Percentiles rank a stretch among this genome's conserved stretches.
phyloP scores from a whole-genome alignment of 2,113 vertebrate genomes.

The Arvicanthis niloticus region DNA sequence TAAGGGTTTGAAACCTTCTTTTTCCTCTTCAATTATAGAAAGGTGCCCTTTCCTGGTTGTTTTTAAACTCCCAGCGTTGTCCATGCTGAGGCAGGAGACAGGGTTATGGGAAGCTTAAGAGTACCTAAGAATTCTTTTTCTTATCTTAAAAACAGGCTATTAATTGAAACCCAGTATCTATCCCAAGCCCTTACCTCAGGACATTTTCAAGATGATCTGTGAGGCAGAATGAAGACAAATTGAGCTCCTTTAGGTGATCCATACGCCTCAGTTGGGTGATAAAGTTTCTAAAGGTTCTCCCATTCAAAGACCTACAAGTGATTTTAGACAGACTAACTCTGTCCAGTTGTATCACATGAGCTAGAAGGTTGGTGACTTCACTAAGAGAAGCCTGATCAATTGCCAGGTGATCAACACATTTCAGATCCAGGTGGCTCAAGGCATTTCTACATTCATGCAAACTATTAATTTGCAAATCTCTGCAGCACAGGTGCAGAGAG shows the following conservation, averaged over 20 bases:
- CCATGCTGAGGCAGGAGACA: not conserved
- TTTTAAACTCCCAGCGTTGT: not conserved
- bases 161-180: not conserved
- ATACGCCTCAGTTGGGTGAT: not conserved
- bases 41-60: not conserved
- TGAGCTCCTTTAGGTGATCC: not conserved
- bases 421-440: slow-evolving; percentile 21
- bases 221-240: slow-evolving; percentile 4
- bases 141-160: not conserved
- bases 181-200: slow-evolving; percentile 14
- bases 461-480: slow-evolving; percentile 34
- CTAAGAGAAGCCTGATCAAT: not conserved
- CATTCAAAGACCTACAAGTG: not conserved
- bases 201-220: slow-evolving; percentile 37
- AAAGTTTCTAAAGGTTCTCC: not conserved
- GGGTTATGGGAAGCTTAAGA: not conserved
- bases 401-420: slow-evolving; percentile 24
- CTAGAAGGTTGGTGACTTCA: not conserved
- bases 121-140: not conserved
- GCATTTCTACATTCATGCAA: not conserved
- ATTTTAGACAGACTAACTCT: slow-evolving; percentile 16
- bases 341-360: not conserved
- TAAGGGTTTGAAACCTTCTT: not conserved
- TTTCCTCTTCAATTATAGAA: not conserved
- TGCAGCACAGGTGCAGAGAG: slow-evolving; percentile 48